Conservation (phyloP, 1,140 invertebrate genomes). For the Philotrypesis tridentata region DNA sequence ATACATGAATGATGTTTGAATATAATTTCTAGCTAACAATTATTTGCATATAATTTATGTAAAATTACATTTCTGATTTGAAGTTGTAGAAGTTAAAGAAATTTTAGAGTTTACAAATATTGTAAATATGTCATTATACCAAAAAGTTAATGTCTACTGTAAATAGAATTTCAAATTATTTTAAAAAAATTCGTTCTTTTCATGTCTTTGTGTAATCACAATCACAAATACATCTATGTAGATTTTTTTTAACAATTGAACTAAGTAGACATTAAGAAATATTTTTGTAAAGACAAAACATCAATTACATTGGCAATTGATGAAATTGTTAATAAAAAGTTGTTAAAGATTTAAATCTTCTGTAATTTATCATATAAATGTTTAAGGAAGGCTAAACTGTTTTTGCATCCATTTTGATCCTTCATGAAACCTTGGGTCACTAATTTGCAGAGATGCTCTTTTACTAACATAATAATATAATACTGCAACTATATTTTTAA, state of each 20-base stretch:
- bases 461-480: constrained; percentile 86
- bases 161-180: neutral
- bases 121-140: neutral
- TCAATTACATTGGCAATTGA: constrained; percentile 28
- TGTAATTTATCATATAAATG: constrained; percentile 2
- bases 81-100: neutral
- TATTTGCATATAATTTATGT: neutral
- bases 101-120: neutral
- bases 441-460: constrained; percentile 79
- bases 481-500: constrained; percentile 76
- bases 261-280: constrained; percentile 28
- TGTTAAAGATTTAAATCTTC: constrained; percentile 42
- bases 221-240: neutral
- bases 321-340: constrained; percentile 34
- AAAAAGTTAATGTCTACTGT: too few relatives aligned
- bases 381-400: constrained; percentile 66
- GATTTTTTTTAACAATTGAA: neutral
- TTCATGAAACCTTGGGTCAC: constrained; percentile 84
- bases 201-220: too few relatives aligned
- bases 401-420: constrained; percentile 81
- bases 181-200: constrained; percentile 9
- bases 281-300: constrained; percentile 37
- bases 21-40: neutral
- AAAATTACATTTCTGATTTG: neutral
- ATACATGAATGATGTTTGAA: neutral